Conservation (phyloP, 2,888 invertebrate species). For the Alitta virens region DNA sequence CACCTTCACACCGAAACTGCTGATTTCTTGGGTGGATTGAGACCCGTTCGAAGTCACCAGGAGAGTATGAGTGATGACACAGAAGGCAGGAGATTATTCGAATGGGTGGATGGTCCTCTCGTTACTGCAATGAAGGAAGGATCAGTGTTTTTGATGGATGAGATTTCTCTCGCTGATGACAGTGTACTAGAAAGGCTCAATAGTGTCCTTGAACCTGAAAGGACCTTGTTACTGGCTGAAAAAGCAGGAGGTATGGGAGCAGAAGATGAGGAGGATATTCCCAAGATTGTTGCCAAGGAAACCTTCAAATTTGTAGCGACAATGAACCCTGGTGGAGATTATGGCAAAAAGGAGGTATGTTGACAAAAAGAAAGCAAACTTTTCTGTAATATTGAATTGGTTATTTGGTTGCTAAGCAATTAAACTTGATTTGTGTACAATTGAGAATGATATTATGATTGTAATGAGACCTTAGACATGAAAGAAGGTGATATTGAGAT, state of each 20-base stretch:
- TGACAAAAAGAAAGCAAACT: not conserved
- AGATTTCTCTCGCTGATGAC: slow-evolving; percentile 98
- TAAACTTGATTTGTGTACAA: too few species aligned
- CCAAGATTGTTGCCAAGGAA: slow-evolving; percentile 60
- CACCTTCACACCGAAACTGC: slow-evolving; percentile 98
- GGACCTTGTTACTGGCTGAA: slow-evolving; percentile 86
- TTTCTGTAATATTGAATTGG: not conserved
- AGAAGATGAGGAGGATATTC: slow-evolving; percentile 38
- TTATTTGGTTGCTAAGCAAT: too few species aligned
- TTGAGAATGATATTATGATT: too few species aligned
- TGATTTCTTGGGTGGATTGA: slow-evolving; percentile 92
- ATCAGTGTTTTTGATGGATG: slow-evolving; percentile 89
- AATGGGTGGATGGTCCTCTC: slow-evolving; percentile 97
- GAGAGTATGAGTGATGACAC: not conserved
- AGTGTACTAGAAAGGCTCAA: slow-evolving; percentile 96
- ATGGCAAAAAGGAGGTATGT: slow-evolving; percentile 89
- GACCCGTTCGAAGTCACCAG: slow-evolving; percentile 74
- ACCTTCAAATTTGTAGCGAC: slow-evolving; percentile 92
- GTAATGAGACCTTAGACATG: too few species aligned
- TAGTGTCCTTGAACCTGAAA: slow-evolving; percentile 89
- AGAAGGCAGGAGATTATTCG: slow-evolving; percentile 67
- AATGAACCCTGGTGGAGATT: slow-evolving; percentile 99
- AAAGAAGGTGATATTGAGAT: too few species aligned
- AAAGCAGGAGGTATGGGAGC: slow-evolving; percentile 63
- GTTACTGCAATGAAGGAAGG: slow-evolving; percentile 87